These are phyloP conservation scores for Drosophila miranda DNA, from an alignment of 1,140 invertebrate species.

Conservation along the genomic window DNA sequence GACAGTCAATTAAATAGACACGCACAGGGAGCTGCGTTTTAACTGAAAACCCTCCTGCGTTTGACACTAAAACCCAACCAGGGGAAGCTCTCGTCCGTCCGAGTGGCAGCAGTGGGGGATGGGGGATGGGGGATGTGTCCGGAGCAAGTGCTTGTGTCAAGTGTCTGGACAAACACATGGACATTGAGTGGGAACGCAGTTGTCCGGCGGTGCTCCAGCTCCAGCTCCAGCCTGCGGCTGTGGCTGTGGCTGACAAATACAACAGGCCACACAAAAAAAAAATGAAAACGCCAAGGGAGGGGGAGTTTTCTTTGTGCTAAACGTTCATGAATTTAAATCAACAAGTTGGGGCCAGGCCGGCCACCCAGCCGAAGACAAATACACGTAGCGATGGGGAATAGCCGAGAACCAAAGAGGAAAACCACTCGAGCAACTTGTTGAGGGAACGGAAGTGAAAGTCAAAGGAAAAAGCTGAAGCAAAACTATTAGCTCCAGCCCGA, in stretches of 20 bases:
- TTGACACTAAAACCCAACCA: constrained; percentile 65
- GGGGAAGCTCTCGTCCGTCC: neutral
- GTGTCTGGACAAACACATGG: constrained; percentile 78
- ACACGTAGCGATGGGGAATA: neutral
- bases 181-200: constrained; percentile 63
- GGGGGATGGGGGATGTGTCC: constrained; percentile 15
- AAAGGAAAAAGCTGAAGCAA: constrained; percentile 67
- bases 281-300: neutral
- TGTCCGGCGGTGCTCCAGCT: constrained; percentile 35
- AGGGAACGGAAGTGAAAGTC: constrained; percentile 70
- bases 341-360: constrained; percentile 47
- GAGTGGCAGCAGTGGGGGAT: neutral
- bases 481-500: constrained; percentile 63
- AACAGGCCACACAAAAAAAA: constrained; percentile 23
- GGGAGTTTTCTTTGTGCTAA: constrained; percentile 44
- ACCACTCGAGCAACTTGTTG: constrained; percentile 73
- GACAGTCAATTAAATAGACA: constrained; percentile 80
- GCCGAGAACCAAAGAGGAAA: constrained; percentile 52
- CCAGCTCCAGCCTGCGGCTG: constrained; percentile 42
- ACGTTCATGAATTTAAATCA: constrained; percentile 76
- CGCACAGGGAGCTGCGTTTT: constrained; percentile 30
- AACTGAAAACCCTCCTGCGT: constrained; percentile 38
- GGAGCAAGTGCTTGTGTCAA: constrained; percentile 74
- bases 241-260: constrained; percentile 63
- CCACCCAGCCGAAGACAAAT: neutral